phyloP scores from a whole-genome alignment of 2,797 vertebrate species.

The Notolepis coatsorum region DNA sequence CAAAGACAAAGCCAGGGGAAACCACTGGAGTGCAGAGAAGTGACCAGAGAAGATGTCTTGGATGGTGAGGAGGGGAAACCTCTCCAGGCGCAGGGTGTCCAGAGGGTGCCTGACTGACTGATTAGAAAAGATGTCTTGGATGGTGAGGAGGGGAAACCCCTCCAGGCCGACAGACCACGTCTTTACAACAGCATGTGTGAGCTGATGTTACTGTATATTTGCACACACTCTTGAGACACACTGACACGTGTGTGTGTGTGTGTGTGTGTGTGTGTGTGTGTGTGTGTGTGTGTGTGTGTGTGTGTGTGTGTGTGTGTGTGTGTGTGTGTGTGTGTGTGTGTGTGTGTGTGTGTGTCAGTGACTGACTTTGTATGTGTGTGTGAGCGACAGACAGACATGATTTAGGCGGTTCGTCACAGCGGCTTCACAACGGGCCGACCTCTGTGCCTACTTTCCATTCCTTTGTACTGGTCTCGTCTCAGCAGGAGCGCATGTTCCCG shows the following conservation, averaged over 20 bases:
- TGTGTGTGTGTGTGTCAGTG: background rate
- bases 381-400: background rate
- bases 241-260: constrained; percentile 26
- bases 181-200: constrained; percentile 10
- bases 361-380: background rate
- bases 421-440: constrained; percentile 11
- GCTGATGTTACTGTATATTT: constrained; percentile 9
- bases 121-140: constrained; percentile 57
- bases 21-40: background rate
- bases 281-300: background rate
- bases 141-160: constrained; percentile 48
- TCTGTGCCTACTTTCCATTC: constrained; percentile 22
- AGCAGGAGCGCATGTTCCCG: constrained; percentile 25
- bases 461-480: constrained; percentile 39
- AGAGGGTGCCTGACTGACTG: constrained; percentile 59
- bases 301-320: background rate
- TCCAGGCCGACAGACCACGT: constrained; percentile 53
- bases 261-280: constrained; percentile 6
- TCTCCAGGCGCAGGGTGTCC: constrained; percentile 53
- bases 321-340: background rate
- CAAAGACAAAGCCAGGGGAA: constrained; percentile 27
- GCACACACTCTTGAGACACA: no score
- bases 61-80: constrained; percentile 67
- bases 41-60: constrained; percentile 47
- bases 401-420: constrained; percentile 21